Evolutionary conservation across 1,140 invertebrate genomes (phyloP), one percentile per base, ranked within the genome.

Genomic region (Conopomorpha cramerella): DNA sequence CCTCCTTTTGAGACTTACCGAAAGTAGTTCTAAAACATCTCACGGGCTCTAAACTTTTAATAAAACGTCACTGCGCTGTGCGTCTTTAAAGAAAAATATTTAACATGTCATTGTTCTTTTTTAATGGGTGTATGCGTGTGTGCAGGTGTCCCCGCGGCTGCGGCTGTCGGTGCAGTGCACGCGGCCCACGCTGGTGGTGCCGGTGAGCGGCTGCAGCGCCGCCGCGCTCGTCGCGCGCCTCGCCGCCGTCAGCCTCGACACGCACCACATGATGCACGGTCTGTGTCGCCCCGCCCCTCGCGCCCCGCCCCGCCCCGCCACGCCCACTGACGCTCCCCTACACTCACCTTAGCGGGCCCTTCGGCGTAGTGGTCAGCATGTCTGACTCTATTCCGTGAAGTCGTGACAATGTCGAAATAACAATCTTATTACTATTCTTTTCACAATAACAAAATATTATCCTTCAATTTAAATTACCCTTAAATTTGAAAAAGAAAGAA

Each of bases 121-220:
- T 16, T 27, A 11, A 8, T 38, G 72, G 66, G 66, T 77, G 23
- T 64, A 66, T 14, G 53, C 56, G 34, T 34, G 11, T 2, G 39
- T 16, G 1, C 18, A 17, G 13, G 30, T 33, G 30, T 30, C 37
- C 26, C 34, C 26, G 30, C 64, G 89, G 10, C 87, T 92, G 55
- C 66, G 92, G 2, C 86, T 94, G 64, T 84, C 86, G 36, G 41
- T 76, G 39, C 47, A 55, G 48, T 81, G 60, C 11, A 86, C 84
- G 1, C 88, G 92, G 11, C 93, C 94, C 0, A 86, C 96, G 0
- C 91, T 98, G 39, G 71, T 96, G 2, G 66, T 98, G 23, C 95
- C 95, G 0, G 85, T 94, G 26, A 91, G 88, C 57, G 89, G 90
- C n/a, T 83, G 84, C 36, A 88, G 88, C 7, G 82, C 86, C 3